Conservation (phyloP, 2,797 vertebrate genomes). For the Merluccius polli region DNA sequence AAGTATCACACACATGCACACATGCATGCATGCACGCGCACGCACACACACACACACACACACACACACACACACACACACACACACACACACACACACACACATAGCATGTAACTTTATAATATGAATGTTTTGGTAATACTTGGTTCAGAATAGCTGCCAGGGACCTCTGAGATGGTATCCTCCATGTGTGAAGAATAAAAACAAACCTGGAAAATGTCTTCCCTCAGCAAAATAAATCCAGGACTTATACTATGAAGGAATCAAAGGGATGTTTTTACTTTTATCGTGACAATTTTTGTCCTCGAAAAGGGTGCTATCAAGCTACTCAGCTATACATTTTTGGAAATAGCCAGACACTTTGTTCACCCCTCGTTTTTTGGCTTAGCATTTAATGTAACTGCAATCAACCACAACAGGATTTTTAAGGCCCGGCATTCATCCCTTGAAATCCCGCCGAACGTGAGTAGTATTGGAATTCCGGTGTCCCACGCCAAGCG, state of each 20-base stretch:
- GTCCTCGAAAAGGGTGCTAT: slow-evolving; percentile 54
- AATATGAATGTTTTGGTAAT: neutral
- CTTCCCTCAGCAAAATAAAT: slow-evolving; percentile 61
- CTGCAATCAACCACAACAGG: slow-evolving; percentile 79
- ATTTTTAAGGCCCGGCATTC: slow-evolving; percentile 74
- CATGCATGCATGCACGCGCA: too few relatives aligned
- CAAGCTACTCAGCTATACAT: slow-evolving; percentile 45
- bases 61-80: neutral
- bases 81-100: neutral
- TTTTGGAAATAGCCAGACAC: slow-evolving; percentile 59
- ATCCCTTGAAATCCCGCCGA: slow-evolving; percentile 78
- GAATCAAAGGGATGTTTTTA: slow-evolving; percentile 67
- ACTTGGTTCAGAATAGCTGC: neutral
- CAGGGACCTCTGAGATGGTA: neutral
- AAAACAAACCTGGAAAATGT: slow-evolving; percentile 65
- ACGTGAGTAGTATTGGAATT: slow-evolving; percentile 79
- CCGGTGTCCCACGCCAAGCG: slow-evolving; percentile 77
- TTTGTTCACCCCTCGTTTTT: slow-evolving; percentile 42
- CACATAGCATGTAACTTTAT: neutral
- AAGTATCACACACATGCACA: neutral
- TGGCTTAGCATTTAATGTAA: slow-evolving; percentile 74
- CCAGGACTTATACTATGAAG: slow-evolving; percentile 59
- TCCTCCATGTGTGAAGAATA: neutral
- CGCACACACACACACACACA: too few relatives aligned
- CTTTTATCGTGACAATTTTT: slow-evolving; percentile 63